Conservation (phyloP, 2,113 vertebrate genomes). For the Taurulus bubalis region DNA sequence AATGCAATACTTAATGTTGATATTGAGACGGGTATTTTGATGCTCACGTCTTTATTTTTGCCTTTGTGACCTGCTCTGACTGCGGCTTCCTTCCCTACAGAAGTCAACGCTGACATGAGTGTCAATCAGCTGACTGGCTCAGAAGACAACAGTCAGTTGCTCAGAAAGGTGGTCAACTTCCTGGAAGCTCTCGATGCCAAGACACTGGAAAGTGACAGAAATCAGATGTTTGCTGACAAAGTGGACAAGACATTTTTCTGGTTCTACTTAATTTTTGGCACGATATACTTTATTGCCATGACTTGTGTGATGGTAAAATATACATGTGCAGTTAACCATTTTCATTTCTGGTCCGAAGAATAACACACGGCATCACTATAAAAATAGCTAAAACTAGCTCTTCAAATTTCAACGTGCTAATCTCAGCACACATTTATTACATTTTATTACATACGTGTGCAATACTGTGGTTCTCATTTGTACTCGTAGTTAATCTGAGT, state of each 20-base stretch:
- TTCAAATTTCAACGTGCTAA: not conserved
- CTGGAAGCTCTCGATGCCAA: slow-evolving; percentile 58
- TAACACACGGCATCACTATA: not conserved
- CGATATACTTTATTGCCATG: slow-evolving; percentile 48
- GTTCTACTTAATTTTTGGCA: slow-evolving; percentile 50
- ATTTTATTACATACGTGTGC: not conserved
- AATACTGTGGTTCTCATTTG: not conserved
- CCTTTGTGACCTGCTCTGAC: not conserved
- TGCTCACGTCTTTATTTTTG: not conserved
- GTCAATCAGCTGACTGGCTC: slow-evolving; percentile 14
- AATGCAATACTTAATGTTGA: not conserved
- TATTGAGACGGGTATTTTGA: not conserved
- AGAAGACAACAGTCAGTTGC: slow-evolving; percentile 34
- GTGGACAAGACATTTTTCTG: slow-evolving; percentile 72
- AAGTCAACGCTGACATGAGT: slow-evolving; percentile 45
- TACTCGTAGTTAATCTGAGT: not conserved
- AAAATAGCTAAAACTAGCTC: not conserved
- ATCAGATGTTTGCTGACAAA: slow-evolving; percentile 48
- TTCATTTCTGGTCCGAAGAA: slow-evolving; percentile 68
- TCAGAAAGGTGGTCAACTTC: slow-evolving; percentile 64
- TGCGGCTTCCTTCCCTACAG: slow-evolving; percentile 27
- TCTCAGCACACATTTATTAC: not conserved
- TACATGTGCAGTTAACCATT: slow-evolving; percentile 56
- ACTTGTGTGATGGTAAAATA: slow-evolving; percentile 20
- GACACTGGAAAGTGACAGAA: slow-evolving; percentile 10